Evolutionary conservation across 2,797 vertebrate genomes (phyloP), one percentile per base, ranked within the genome.

Genomic region (Lophura swinhoii): DNA sequence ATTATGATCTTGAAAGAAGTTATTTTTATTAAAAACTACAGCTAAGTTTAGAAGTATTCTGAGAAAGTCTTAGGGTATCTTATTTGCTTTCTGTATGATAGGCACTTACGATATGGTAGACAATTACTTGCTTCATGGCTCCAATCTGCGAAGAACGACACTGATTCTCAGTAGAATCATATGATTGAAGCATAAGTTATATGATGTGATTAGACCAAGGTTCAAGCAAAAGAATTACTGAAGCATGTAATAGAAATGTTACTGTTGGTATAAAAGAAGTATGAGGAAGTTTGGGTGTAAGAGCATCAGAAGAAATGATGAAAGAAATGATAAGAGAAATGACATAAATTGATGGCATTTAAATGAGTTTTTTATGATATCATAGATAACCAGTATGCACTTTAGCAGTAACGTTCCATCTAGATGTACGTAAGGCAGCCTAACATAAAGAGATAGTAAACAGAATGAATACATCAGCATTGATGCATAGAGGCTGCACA

Each of bases 401-500:
- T 71, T 74, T 84, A 20, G 71, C 73, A 44, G 14, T 48, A 71
- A 48, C 3, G 7, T 71, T 63, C 23, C 43, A 11, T 62, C 51
- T 43, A 43, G n/a, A 66, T 46, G 53, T 48, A 37, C 4, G n/a
- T 23, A 87, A 79, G 10, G 37, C 48, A 71, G 14, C 11, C 9
- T 35, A 48, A 79, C 51, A 22, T 14, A 43, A 75, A 37, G 28
- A 79, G 9, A 16, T 41, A 58, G 26, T 9, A 28, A 14, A 33
- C 37, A 33, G 3, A 67, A 22, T 46, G 48, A 84, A 41, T 35
- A 15, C 0, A 39, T 23, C 21, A 70, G 35, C 20, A 17, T 0
- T 39, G 12, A 70, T 17, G 41, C 26, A 16, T 12, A 70, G 51
- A 62, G 4, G 9, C 69, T 28, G 16, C 43, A 80, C 22, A 71